Evolutionary conservation across 2,113 vertebrate species (phyloP), one percentile per base, ranked within the genome.

Genomic region (Tupaia tana): DNA sequence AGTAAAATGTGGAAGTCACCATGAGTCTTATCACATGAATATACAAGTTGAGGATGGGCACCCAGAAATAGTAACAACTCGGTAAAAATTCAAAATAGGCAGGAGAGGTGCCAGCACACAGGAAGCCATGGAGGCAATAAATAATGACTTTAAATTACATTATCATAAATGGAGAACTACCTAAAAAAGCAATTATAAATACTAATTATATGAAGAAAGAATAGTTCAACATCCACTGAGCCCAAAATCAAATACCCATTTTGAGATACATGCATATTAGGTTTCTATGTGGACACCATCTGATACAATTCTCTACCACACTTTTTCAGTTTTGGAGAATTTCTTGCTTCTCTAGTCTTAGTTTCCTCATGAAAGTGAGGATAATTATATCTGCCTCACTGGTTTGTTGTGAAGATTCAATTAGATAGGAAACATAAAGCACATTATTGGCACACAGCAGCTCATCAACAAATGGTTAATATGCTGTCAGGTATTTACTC

Each of bases 81-180:
- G 22, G 25, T 7, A 52, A 67, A 8, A 59, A 15, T 20, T 81
- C n/a, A 67, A 52, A 66, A 24, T 6, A n/a, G 81, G 15, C 58
- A 27, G 31, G n/a, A 3, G 3, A 7, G 31, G 16, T 73, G 31
- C 24, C 52, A 64, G 7, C 15, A 43, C 10, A 2, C 4, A 18
- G 13, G 7, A 7, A 54, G 19, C 20, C 9, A 81, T 11, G n/a
- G 29, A 20, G 25, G 2, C n/a, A 31, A 67, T 9, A 85, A 90
- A 64, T 18, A 54, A 6, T 2, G 61, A 18, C 12, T 61, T 61
- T 81, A 52, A n/a, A 3, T 74, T 59, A 58, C 9, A 18, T 14
- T 6, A 66, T 59, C 86, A 63, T 75, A 91, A 86, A 82, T 91
- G 87, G 90, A 79, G 67, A 87, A 59, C 63, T 77, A 67, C 27